Evolutionary conservation across 1,140 invertebrate genomes (phyloP).

Genomic region (Apis florea): DNA sequence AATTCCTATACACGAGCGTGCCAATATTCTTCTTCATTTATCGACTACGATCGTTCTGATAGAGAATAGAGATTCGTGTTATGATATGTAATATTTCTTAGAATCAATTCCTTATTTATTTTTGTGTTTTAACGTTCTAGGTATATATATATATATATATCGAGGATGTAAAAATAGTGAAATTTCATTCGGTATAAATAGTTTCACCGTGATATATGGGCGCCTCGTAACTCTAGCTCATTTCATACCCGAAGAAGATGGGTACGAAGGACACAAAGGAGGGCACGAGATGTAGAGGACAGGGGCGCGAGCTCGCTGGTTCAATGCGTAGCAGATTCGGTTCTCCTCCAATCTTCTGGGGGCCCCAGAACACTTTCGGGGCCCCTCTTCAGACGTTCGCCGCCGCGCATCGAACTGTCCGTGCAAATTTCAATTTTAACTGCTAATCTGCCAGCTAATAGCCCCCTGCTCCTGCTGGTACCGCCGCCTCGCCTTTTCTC

Average conservation of each 20-base stretch:
- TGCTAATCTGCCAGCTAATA: conserved; percentile 81
- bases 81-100: too few species aligned
- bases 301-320: conserved; percentile 57
- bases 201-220: conserved; percentile 60
- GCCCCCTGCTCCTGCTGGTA: conserved; percentile 60
- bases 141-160: too few species aligned
- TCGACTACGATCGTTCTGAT: too few species aligned
- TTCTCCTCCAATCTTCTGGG: conserved; percentile 75
- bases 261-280: conserved; percentile 26
- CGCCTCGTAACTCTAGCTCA: conserved; percentile 75
- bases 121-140: too few species aligned
- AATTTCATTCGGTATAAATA: too few species aligned
- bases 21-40: too few species aligned
- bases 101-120: too few species aligned
- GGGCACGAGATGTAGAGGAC: conserved; percentile 25
- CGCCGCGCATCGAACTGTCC: conserved; percentile 78
- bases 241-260: conserved; percentile 72
- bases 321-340: conserved; percentile 79
- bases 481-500: conserved; percentile 43
- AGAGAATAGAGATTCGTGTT: too few species aligned
- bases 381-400: conserved; percentile 69
- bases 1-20: too few species aligned
- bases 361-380: conserved; percentile 52
- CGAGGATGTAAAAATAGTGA: too few species aligned
- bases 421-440: conserved; percentile 82